Evolutionary conservation across 2,888 invertebrate genomes (phyloP).

Genomic region (Theretra japonica): DNA sequence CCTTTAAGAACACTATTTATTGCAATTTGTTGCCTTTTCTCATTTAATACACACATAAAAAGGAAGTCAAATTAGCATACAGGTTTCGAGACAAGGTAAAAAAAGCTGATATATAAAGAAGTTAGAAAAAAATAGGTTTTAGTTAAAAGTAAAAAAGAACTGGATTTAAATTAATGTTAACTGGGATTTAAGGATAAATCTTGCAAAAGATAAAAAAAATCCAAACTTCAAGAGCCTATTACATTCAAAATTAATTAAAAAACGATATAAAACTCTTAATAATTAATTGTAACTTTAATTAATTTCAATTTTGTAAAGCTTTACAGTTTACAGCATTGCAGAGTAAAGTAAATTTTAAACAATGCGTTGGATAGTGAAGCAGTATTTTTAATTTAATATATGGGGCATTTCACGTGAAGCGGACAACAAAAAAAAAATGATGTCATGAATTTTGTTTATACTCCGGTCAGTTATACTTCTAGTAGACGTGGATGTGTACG

Average conservation of each 20-base stretch:
- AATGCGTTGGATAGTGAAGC: too few relatives aligned
- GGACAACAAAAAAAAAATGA: too few relatives aligned
- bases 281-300: background rate
- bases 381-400: too few relatives aligned
- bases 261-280: background rate
- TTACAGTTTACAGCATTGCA: too few relatives aligned
- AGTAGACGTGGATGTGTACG: too few relatives aligned
- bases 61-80: background rate
- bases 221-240: constrained; percentile 17
- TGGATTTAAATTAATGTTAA: background rate
- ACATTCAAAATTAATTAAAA: background rate
- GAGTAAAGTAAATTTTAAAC: too few relatives aligned
- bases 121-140: too few relatives aligned
- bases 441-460: too few relatives aligned
- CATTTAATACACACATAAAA: background rate
- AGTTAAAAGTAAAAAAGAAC: background rate
- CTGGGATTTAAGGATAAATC: background rate
- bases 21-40: constrained; percentile 20
- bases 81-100: background rate
- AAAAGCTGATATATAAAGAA: background rate
- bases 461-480: too few relatives aligned
- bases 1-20: constrained; percentile 20
- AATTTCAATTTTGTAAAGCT: background rate
- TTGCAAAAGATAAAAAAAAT: background rate
- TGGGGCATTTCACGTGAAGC: too few relatives aligned